A percentile compares a stretch with the other conserved stretches of the same genome.
These are phyloP conservation scores for Sebastes kiyomatsui DNA, from an alignment of 2,797 vertebrate genomes.

Conservation along the genomic window DNA sequence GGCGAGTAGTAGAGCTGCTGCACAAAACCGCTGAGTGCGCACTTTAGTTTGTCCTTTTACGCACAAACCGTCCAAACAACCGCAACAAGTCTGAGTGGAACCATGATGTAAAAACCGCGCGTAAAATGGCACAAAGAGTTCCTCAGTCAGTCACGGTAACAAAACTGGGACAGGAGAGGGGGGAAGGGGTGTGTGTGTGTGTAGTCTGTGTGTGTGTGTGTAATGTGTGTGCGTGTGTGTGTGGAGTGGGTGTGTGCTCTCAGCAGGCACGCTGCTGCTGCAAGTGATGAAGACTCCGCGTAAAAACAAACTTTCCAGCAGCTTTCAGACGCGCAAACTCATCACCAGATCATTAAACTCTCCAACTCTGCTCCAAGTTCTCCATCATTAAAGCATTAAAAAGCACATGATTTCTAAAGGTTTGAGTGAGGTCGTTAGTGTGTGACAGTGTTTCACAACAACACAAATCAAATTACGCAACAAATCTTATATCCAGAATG, in stretches of 20 bases:
- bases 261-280: neutral
- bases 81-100: neutral
- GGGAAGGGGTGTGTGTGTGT: neutral
- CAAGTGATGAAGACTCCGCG: neutral
- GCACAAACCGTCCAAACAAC: neutral
- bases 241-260: neutral
- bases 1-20: neutral
- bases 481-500: neutral
- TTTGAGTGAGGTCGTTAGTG: neutral
- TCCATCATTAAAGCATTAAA: too few species aligned
- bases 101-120: neutral
- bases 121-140: neutral
- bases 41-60: neutral
- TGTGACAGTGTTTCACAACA: neutral
- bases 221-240: neutral
- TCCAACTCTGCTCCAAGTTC: too few species aligned
- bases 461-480: neutral
- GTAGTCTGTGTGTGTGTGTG: neutral
- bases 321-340: neutral
- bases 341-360: fast-evolving
- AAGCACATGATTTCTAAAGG: neutral
- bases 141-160: neutral
- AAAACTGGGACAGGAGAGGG: neutral
- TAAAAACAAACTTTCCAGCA: neutral
- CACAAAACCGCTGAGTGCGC: neutral